These are phyloP conservation scores for Burhinus bistriatus DNA, from an alignment of 2,113 vertebrate species.

Conservation along the genomic window DNA sequence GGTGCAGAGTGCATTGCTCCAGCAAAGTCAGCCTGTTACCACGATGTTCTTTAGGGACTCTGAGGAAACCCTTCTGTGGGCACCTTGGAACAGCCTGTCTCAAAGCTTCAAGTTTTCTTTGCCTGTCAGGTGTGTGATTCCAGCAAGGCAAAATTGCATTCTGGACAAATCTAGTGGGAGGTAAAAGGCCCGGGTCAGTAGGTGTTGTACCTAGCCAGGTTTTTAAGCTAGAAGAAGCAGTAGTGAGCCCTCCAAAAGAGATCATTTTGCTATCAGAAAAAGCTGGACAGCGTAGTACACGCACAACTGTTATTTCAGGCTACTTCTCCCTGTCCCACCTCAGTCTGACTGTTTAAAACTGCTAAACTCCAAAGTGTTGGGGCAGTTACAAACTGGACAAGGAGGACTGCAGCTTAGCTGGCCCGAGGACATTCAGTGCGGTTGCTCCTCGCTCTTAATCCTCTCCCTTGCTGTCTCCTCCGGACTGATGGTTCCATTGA, in stretches of 20 bases:
- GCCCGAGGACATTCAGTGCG: not conserved
- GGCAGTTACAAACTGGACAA: not conserved
- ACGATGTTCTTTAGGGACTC: accelerated
- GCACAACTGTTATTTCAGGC: not conserved
- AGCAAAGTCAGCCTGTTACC: not conserved
- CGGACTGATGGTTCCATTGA: not conserved
- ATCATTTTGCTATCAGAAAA: not conserved
- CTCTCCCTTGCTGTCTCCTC: not conserved
- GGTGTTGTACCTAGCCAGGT: not conserved
- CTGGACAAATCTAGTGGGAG: not conserved
- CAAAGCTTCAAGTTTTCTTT: not conserved
- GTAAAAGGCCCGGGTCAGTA: not conserved
- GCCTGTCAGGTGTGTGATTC: not conserved
- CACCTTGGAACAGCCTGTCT: not conserved
- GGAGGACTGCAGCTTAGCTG: not conserved
- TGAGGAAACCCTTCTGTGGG: not conserved
- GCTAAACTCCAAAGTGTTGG: not conserved
- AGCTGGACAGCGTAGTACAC: not conserved
- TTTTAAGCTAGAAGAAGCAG: not conserved
- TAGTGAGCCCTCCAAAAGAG: not conserved
- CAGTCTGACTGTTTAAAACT: not conserved
- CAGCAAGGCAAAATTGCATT: not conserved
- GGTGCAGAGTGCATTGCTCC: not conserved
- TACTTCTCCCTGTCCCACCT: not conserved
- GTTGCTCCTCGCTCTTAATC: not conserved